These are phyloP conservation scores for Psix sp. DNA, from an alignment of 1,140 invertebrate species.

Conservation along the genomic window DNA sequence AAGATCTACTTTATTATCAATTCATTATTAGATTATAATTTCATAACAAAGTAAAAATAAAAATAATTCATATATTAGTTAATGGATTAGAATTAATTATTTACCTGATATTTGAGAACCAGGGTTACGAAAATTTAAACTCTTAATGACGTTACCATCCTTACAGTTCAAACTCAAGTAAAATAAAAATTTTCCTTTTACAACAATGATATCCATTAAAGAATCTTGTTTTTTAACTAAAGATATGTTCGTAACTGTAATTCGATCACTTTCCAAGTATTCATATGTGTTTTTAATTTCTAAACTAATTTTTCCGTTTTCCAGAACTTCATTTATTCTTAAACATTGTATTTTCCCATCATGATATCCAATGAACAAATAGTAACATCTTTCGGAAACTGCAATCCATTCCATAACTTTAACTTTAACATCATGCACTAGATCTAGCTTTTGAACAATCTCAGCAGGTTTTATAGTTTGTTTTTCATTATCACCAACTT, in stretches of 20 bases:
- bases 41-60: slow-evolving; percentile 1
- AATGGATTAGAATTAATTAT: not conserved
- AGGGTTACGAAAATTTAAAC: slow-evolving; percentile 36
- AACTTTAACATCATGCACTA: slow-evolving; percentile 56
- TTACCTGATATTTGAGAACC: slow-evolving; percentile 62
- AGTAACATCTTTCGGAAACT: slow-evolving; percentile 36
- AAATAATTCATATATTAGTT: slow-evolving; percentile 4
- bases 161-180: slow-evolving; percentile 48
- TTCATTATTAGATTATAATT: too few species aligned
- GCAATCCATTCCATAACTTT: slow-evolving; percentile 64
- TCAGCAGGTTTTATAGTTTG: slow-evolving; percentile 21
- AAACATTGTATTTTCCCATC: slow-evolving; percentile 66
- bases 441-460: slow-evolving; percentile 52
- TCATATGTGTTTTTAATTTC: slow-evolving; percentile 24
- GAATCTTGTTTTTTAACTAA: slow-evolving; percentile 31
- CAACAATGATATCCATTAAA: slow-evolving; percentile 51
- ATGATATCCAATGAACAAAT: slow-evolving; percentile 67
- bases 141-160: slow-evolving; percentile 40
- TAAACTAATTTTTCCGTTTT: slow-evolving; percentile 29
- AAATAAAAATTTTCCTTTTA: slow-evolving; percentile 61
- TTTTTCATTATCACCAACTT: slow-evolving; percentile 42
- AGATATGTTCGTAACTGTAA: slow-evolving; percentile 59
- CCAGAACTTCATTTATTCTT: slow-evolving; percentile 30
- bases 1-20: too few species aligned
- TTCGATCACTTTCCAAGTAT: slow-evolving; percentile 61